Evolutionary conservation across 2,113 vertebrate species (phyloP).

Genomic region (Gracilinanus agilis): DNA sequence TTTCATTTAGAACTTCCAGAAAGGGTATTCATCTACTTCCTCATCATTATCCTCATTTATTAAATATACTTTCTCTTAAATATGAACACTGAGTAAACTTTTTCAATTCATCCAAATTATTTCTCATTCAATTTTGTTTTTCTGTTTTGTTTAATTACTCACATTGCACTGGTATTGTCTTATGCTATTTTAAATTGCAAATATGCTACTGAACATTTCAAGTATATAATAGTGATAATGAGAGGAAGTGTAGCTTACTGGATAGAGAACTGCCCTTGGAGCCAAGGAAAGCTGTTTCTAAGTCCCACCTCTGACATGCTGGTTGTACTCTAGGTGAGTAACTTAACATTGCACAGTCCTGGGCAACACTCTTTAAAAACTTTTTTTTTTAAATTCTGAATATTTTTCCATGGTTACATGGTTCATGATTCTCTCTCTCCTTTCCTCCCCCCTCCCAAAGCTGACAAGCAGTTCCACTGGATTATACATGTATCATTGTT

Average conservation of each 20-base stretch:
- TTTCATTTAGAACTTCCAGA: not conserved
- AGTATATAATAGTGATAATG: slow-evolving; percentile 1
- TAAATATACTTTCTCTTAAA: slow-evolving; percentile 10
- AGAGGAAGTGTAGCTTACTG: not conserved
- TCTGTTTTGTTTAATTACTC: not conserved
- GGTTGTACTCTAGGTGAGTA: not conserved
- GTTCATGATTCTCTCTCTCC: no score
- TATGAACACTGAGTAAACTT: not conserved
- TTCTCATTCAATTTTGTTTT: slow-evolving; percentile 25
- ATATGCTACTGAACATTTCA: not conserved
- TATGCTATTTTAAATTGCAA: slow-evolving; percentile 21
- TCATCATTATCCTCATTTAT: not conserved
- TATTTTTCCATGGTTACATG: no score
- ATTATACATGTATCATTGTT: no score
- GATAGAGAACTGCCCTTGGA: not conserved
- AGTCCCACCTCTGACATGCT: not conserved
- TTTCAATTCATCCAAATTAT: not conserved
- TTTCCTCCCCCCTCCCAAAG: no score
- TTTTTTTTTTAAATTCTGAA: no score
- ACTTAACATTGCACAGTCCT: not conserved
- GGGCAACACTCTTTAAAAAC: not conserved
- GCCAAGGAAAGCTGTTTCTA: not conserved
- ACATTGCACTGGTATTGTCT: not conserved
- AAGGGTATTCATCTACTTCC: not conserved
- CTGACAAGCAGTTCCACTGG: no score